Conservation (phyloP, 2,888 invertebrate species). For the Minunthozetes semirufus region DNA sequence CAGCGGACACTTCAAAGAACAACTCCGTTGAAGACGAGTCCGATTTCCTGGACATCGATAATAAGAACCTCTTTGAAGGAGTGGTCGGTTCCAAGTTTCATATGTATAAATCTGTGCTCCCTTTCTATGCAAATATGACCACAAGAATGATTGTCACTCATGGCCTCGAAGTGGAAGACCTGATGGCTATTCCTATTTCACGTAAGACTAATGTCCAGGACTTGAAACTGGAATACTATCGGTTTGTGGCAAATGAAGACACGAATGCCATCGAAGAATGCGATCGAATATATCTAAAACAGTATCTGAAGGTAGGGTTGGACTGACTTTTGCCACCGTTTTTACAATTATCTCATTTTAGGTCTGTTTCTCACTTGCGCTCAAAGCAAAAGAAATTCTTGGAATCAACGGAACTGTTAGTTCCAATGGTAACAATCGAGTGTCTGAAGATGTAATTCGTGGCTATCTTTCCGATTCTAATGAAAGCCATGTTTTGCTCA, state of each 20-base stretch:
- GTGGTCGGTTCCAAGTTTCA: too few relatives aligned
- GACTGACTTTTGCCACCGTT: neutral
- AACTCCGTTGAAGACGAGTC: too few relatives aligned
- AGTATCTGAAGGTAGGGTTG: neutral
- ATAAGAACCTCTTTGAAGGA: too few relatives aligned
- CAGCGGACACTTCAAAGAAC: neutral
- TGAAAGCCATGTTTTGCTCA: conserved; percentile 39
- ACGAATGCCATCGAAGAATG: neutral
- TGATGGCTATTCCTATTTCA: too few relatives aligned
- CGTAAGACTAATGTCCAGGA: too few relatives aligned
- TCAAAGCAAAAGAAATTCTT: conserved; percentile 37
- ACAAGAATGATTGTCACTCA: too few relatives aligned
- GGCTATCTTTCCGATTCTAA: conserved; percentile 39
- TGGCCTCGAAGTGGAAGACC: too few relatives aligned
- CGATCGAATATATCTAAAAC: neutral
- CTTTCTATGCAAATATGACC: too few relatives aligned
- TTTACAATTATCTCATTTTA: conserved; percentile 17
- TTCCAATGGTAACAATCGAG: conserved; percentile 39
- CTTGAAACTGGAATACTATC: too few relatives aligned
- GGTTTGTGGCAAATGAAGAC: neutral
- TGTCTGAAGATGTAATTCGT: conserved; percentile 38
- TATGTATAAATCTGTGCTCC: too few relatives aligned
- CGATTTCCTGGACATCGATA: too few relatives aligned
- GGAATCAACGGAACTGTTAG: conserved; percentile 40
- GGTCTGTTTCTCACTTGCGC: conserved; percentile 40